Percentiles rank a stretch among this genome's conserved stretches.
Evolutionary conservation across 2,113 vertebrate genomes (phyloP).

Genomic region (Numenius arquata): DNA sequence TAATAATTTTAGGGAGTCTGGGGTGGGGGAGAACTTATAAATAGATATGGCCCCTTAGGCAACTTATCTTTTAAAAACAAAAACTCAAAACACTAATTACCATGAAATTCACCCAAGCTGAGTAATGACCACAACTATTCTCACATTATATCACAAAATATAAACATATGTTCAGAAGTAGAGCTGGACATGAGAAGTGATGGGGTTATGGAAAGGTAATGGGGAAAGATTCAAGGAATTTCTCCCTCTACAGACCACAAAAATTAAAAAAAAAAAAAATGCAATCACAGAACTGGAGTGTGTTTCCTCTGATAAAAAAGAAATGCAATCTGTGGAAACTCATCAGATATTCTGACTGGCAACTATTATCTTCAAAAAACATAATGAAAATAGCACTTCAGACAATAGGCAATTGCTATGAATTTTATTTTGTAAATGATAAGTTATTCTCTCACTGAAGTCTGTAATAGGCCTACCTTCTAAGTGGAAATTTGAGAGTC

Average conservation of each 20-base stretch:
- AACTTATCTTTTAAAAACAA: neutral
- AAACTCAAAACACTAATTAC: neutral
- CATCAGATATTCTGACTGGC: neutral
- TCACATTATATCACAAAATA: neutral
- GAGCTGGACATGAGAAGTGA: neutral
- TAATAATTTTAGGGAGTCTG: neutral
- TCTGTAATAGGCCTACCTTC: neutral
- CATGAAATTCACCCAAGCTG: neutral
- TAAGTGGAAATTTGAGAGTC: neutral
- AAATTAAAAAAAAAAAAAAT: slow-evolving; percentile 48
- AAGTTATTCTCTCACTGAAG: neutral
- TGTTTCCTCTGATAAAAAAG: neutral
- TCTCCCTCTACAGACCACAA: slow-evolving; percentile 22
- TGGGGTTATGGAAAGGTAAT: neutral
- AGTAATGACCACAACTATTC: neutral
- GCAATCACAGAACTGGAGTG: neutral
- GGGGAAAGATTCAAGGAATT: neutral
- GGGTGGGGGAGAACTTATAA: neutral
- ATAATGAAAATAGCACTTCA: neutral
- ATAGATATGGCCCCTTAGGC: neutral
- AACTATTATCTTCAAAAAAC: neutral
- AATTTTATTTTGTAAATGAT: neutral
- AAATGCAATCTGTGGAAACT: neutral
- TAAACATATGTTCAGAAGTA: neutral
- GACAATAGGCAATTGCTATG: neutral